Conservation (phyloP, 2,888 invertebrate genomes). For the Thera britannica region DNA sequence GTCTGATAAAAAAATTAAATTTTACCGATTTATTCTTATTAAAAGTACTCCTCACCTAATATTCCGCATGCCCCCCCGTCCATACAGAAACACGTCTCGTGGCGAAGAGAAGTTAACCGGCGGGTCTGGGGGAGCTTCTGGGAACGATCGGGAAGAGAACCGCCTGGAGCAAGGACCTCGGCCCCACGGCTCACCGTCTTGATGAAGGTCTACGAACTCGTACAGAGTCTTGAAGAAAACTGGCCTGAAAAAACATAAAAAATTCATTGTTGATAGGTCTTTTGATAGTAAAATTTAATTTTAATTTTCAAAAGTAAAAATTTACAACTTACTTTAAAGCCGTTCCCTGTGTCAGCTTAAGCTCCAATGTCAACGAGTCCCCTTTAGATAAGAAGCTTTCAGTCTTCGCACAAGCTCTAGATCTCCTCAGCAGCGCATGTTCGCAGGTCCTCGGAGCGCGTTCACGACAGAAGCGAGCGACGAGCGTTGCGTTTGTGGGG, state of each 20-base stretch:
- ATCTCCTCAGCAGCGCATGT: constrained; percentile 88
- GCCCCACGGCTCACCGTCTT: constrained; percentile 92
- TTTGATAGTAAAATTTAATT: too few species aligned
- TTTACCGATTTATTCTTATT: too few species aligned
- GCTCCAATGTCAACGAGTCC: constrained; percentile 91
- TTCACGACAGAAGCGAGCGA: constrained; percentile 93
- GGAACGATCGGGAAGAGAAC: constrained; percentile 87
- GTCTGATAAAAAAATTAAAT: too few species aligned
- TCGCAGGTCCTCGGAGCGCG: constrained; percentile 93
- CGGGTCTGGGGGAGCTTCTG: constrained; percentile 84
- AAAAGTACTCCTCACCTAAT: constrained; percentile 85
- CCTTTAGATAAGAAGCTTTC: constrained; percentile 94
- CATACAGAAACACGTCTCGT: constrained; percentile 93
- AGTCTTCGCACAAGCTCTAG: constrained; percentile 90
- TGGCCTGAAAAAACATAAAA: constrained; percentile 84
- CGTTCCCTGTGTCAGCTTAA: constrained; percentile 92
- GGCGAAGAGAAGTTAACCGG: constrained; percentile 92
- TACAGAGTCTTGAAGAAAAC: constrained; percentile 93
- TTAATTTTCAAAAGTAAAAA: too few species aligned
- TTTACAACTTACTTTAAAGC: constrained; percentile 88
- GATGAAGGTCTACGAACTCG: constrained; percentile 94
- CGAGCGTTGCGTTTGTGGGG: constrained; percentile 89
- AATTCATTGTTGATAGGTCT: neutral
- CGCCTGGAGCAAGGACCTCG: constrained; percentile 90
- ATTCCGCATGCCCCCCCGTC: constrained; percentile 92